Evolutionary conservation across 1,140 invertebrate genomes (phyloP).

Genomic region (Papilio dardanus): DNA sequence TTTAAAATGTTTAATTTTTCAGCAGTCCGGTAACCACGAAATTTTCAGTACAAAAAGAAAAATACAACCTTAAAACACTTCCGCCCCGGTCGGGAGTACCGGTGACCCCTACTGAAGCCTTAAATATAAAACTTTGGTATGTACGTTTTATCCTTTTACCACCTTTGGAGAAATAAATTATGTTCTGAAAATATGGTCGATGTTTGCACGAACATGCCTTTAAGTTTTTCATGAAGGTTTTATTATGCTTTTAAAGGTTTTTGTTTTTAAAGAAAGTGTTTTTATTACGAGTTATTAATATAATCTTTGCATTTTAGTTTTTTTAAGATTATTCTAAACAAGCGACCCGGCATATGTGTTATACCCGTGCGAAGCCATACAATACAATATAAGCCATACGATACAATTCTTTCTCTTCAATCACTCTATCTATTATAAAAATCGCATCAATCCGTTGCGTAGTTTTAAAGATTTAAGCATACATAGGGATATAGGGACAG

Average conservation of each 20-base stretch:
- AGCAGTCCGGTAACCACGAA: not conserved
- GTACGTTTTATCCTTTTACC: constrained; percentile 24
- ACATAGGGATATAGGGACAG: too few relatives aligned
- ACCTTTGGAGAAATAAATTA: constrained; percentile 10
- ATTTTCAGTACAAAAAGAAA: constrained; percentile 21
- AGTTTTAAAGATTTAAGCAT: too few relatives aligned
- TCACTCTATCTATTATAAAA: too few relatives aligned
- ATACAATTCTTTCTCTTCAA: too few relatives aligned
- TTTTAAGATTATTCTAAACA: too few relatives aligned
- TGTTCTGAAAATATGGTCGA: not conserved
- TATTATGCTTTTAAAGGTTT: not conserved
- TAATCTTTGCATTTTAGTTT: too few relatives aligned
- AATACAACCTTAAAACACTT: constrained; percentile 32
- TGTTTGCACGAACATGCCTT: not conserved
- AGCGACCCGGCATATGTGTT: too few relatives aligned
- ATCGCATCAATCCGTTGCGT: too few relatives aligned
- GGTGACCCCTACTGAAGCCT: constrained; percentile 35
- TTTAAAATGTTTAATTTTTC: constrained; percentile 1
- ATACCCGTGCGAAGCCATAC: too few relatives aligned
- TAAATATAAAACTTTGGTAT: constrained; percentile 25
- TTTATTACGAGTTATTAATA: not conserved
- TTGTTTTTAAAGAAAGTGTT: not conserved
- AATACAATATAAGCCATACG: too few relatives aligned
- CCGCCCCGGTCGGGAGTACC: constrained; percentile 35
- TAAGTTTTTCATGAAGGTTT: not conserved